Percentiles rank a stretch among this genome's conserved stretches.
Evolutionary conservation across 2,797 vertebrate genomes (phyloP).

Genomic region (Centropyge bicolor): DNA sequence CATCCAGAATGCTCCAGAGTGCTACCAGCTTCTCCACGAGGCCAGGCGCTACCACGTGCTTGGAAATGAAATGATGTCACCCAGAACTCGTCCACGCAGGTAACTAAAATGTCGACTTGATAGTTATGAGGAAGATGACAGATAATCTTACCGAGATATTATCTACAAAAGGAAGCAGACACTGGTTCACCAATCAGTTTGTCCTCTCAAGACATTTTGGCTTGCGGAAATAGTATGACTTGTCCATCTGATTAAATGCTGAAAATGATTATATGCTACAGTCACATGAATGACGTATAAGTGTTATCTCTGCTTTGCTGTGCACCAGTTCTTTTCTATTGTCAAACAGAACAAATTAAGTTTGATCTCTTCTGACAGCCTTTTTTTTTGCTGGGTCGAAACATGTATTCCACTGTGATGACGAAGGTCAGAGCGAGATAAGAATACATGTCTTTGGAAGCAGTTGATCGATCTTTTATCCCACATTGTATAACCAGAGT

Average conservation of each 20-base stretch:
- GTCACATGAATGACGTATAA: neutral
- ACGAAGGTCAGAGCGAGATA: conserved; percentile 11
- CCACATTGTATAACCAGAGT: conserved; percentile 14
- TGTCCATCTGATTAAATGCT: neutral
- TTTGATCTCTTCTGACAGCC: neutral
- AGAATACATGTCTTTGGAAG: conserved; percentile 7
- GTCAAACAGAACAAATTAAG: neutral
- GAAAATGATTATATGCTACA: neutral
- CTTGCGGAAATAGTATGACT: neutral
- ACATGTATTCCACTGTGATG: neutral
- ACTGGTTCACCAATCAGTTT: neutral
- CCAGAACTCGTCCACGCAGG: conserved; percentile 97
- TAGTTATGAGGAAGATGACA: conserved; percentile 16
- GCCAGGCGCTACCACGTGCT: conserved; percentile 97
- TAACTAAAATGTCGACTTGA: conserved; percentile 67
- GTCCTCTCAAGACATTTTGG: neutral
- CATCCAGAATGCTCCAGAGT: conserved; percentile 96
- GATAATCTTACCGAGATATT: neutral
- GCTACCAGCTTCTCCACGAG: conserved; percentile 97
- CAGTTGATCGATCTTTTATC: neutral
- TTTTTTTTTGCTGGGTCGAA: conserved; percentile 23
- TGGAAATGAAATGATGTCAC: conserved; percentile 99
- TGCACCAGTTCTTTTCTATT: neutral
- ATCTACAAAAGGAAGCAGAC: neutral
- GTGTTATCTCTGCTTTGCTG: neutral